Evolutionary conservation across 2,888 invertebrate species (phyloP).

Genomic region (Pyrrhia umbra): DNA sequence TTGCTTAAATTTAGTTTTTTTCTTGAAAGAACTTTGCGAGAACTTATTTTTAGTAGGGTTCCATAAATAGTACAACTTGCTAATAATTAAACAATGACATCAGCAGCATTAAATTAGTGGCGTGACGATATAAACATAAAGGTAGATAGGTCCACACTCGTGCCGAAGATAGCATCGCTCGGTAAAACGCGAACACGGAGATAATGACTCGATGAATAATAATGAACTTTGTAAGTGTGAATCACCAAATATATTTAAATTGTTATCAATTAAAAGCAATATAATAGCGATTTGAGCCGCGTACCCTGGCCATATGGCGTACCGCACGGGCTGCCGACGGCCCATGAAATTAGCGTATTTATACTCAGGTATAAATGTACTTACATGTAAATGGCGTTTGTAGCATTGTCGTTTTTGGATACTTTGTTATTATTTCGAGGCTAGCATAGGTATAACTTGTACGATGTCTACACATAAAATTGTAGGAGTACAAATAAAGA

Average conservation of each 20-base stretch:
- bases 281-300: conserved; percentile 89
- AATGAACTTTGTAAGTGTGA: conserved; percentile 89
- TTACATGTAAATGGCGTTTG: background rate
- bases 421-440: too few relatives aligned
- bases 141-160: conserved; percentile 88
- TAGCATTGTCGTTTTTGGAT: background rate
- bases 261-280: conserved; percentile 91
- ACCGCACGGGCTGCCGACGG: conserved; percentile 77
- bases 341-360: conserved; percentile 66
- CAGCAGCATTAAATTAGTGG: conserved; percentile 73
- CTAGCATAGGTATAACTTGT: background rate
- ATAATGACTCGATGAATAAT: conserved; percentile 90
- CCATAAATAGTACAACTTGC: conserved; percentile 44
- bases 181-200: conserved; percentile 85
- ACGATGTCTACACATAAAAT: too few relatives aligned
- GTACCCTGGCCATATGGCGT: conserved; percentile 86
- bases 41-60: conserved; percentile 18
- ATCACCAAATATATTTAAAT: conserved; percentile 91
- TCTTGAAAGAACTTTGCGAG: background rate
- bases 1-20: conserved; percentile 3
- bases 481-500: too few relatives aligned
- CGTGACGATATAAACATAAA: conserved; percentile 84
- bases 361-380: background rate
- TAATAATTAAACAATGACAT: conserved; percentile 66
- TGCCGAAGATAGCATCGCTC: conserved; percentile 84